These are phyloP conservation scores for Azemiops feae DNA, from an alignment of 2,113 vertebrate species.

Conservation along the genomic window DNA sequence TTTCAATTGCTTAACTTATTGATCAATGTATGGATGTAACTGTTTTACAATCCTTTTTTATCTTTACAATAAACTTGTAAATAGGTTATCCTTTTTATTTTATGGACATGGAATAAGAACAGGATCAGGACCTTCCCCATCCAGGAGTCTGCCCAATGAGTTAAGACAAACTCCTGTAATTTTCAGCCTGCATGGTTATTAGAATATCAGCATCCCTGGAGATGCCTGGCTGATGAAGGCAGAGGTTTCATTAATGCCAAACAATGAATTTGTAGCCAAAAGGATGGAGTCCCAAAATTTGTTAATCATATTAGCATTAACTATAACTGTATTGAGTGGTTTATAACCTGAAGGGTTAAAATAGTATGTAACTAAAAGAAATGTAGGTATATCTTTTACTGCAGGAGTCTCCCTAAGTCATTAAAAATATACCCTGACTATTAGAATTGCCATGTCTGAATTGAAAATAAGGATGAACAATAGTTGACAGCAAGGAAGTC, in stretches of 20 bases:
- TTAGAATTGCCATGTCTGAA: neutral
- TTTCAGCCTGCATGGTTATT: neutral
- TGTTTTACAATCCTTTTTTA: neutral
- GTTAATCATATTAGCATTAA: neutral
- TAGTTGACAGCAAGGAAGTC: neutral
- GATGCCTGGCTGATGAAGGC: neutral
- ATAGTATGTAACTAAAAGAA: neutral
- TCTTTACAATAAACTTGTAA: neutral
- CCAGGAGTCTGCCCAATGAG: neutral
- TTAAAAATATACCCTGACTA: neutral
- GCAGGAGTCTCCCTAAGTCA: neutral
- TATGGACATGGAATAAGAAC: neutral
- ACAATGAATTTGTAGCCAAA: neutral
- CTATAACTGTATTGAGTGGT: neutral
- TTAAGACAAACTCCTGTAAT: neutral
- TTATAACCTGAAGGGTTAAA: neutral
- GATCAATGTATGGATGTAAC: neutral
- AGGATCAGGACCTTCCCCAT: neutral
- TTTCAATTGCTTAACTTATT: neutral
- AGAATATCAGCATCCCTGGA: neutral
- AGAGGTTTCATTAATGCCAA: neutral
- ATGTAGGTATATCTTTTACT: neutral
- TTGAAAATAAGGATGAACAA: neutral
- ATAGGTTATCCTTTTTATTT: neutral
- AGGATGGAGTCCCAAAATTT: neutral